phyloP scores from a whole-genome alignment of 2,113 vertebrate species.

The Actenoides hombroni region DNA sequence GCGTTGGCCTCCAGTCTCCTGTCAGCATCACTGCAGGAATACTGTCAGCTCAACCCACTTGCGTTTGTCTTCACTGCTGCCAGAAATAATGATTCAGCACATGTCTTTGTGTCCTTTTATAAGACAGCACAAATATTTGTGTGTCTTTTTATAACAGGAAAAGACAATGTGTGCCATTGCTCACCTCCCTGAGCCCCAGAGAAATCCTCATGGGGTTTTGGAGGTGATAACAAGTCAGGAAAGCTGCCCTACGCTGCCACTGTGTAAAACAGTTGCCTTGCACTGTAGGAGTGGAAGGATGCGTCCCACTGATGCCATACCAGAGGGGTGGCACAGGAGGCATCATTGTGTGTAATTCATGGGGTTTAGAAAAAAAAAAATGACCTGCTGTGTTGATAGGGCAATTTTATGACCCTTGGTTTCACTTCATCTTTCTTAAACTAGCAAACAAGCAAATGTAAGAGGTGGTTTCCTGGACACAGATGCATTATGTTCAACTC shows the following conservation, averaged over 20 bases:
- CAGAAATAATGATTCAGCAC: background rate
- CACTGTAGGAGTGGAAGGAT: background rate
- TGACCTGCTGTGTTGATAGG: background rate
- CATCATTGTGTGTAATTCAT: background rate
- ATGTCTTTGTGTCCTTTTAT: background rate
- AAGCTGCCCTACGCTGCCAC: fast-evolving
- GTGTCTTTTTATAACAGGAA: background rate
- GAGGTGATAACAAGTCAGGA: background rate
- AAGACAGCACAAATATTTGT: background rate
- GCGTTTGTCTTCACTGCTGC: background rate
- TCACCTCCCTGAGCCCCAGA: background rate
- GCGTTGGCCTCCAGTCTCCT: background rate
- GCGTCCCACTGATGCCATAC: background rate
- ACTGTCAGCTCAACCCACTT: background rate
- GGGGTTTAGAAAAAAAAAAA: background rate
- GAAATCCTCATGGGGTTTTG: background rate
- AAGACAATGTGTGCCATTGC: background rate
- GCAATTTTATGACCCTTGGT: background rate
- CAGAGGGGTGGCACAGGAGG: no score
- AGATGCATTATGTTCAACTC: background rate
- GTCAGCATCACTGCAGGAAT: background rate
- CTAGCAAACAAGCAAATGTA: background rate
- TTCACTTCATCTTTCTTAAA: background rate
- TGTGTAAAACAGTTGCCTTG: background rate
- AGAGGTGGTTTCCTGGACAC: background rate